Conservation (phyloP, 2,113 vertebrate species). For the Zapornia atra region DNA sequence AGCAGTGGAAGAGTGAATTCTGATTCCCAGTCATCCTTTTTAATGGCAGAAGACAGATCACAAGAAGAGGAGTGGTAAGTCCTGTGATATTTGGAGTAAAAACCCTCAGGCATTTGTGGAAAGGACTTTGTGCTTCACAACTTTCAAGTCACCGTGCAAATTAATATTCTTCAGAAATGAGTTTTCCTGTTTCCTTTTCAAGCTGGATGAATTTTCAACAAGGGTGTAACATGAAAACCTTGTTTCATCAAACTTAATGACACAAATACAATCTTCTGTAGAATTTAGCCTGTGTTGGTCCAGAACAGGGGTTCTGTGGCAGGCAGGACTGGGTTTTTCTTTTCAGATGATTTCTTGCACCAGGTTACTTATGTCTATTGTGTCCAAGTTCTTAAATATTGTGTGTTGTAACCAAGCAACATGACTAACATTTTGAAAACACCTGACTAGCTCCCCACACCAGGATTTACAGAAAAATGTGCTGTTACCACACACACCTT, state of each 20-base stretch:
- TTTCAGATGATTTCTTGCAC: neutral
- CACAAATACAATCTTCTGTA: neutral
- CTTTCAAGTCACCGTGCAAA: neutral
- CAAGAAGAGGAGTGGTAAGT: neutral
- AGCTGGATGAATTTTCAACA: neutral
- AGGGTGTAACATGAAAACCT: neutral
- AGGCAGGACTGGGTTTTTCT: neutral
- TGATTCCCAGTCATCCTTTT: neutral
- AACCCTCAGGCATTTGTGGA: neutral
- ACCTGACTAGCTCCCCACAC: neutral
- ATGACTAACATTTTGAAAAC: neutral
- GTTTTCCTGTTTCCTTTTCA: neutral
- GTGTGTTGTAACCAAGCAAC: constrained; percentile 31
- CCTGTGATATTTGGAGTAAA: neutral
- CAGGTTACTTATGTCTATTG: neutral
- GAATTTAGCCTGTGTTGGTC: neutral
- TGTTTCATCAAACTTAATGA: neutral
- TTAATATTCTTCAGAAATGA: neutral
- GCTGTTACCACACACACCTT: neutral
- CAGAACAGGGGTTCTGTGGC: neutral
- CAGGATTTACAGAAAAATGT: neutral
- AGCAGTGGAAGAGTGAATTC: neutral
- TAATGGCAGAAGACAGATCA: neutral
- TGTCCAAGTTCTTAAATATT: neutral
- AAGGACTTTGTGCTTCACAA: neutral